Evolutionary conservation across 2,888 invertebrate species (phyloP), one percentile per base, ranked within the genome.

Genomic region (Dryocosmus kuriphilus): DNA sequence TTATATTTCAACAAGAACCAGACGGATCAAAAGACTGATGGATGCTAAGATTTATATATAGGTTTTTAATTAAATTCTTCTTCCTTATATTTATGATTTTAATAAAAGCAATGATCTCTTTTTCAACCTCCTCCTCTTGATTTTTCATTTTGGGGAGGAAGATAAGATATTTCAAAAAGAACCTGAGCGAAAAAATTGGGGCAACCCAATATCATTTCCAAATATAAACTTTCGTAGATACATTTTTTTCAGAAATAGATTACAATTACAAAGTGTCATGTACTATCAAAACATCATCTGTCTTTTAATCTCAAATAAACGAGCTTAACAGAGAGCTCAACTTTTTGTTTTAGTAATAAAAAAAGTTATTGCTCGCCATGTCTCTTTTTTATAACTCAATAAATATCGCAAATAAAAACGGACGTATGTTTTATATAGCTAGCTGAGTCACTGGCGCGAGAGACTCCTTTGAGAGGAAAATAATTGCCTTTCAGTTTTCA

Each of bases 401-500:
- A 60, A 60, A 60, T 55, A 55, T 60, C 27, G 60, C 27, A 27
- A 60, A 60, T 60, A 60, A 60, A 60, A 60, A 27, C 24, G 27
- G 27, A 60, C 60, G 16, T 57, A 24, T 60, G 11, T 60, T 60
- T 16, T 27, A 60, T 60, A 60, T 27, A 24, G 60, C 60, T 7
- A 27, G 24, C 60, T 65, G 65, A 63, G n/a, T 65, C 38, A 65
- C 38, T 24, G 41, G 6, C 22, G 65, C 41, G 38, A 65, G 9
- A 41, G 14, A 7, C 38, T 41, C 38, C 24, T 65, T 41, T 65
- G 41, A 71, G 24, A 55, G 27, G 27, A n/a, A 46, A 51, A 71
- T 71, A 71, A 71, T 71, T 71, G 71, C 30, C 32, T 27, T 71
- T 71, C 51, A 51, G 71, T 51, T 67, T 38, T 24, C 24, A 67